Percentiles rank a stretch among this genome's conserved stretches.
Evolutionary conservation across 2,888 invertebrate genomes (phyloP).

Genomic region (Agrilus mali): DNA sequence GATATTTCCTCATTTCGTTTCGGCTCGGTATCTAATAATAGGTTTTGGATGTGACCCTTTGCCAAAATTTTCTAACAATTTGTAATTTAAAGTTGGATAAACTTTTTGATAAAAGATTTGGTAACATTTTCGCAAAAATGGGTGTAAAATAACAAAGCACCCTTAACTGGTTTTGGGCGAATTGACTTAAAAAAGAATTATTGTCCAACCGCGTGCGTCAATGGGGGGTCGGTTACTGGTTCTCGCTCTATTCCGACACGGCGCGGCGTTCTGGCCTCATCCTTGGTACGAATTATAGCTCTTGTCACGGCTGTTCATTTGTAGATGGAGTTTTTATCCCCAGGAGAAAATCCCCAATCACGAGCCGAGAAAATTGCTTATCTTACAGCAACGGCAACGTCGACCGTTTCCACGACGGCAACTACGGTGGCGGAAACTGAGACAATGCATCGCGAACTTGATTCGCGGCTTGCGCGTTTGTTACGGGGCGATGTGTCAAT

Average conservation of each 20-base stretch:
- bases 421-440: constrained; percentile 12
- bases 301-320: constrained; percentile 60
- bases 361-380: constrained; percentile 57
- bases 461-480: constrained; percentile 15
- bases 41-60: too few species aligned
- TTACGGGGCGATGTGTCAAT: constrained; percentile 23
- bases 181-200: too few species aligned
- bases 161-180: too few species aligned
- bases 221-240: too few species aligned
- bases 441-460: constrained; percentile 21
- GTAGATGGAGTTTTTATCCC: constrained; percentile 58
- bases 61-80: too few species aligned
- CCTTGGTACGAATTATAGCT: constrained; percentile 50
- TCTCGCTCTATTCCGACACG: too few species aligned
- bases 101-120: too few species aligned
- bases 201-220: too few species aligned
- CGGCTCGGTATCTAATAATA: constrained; percentile 4
- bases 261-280: constrained; percentile 26
- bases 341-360: constrained; percentile 52
- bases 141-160: too few species aligned
- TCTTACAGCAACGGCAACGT: constrained; percentile 31
- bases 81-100: too few species aligned
- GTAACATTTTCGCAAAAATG: too few species aligned
- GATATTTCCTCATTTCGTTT: constrained; percentile 6
- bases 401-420: constrained; percentile 11